phyloP scores from a whole-genome alignment of 2,113 vertebrate species.

The Cyanoramphus novaezelandiae region DNA sequence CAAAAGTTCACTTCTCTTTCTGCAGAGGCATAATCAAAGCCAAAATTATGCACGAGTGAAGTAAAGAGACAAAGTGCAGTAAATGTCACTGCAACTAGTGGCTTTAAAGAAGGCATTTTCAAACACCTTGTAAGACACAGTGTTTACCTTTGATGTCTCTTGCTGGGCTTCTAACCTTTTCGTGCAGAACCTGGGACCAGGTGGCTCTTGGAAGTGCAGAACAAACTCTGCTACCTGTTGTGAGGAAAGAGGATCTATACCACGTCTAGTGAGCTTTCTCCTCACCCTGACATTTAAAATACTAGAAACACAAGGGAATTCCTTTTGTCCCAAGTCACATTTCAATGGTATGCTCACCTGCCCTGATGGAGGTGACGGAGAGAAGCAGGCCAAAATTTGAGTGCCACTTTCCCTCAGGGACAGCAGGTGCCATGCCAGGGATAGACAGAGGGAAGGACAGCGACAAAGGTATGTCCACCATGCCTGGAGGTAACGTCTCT shows the following conservation, averaged over 20 bases:
- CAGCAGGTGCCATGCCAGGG: not conserved
- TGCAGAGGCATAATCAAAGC: not conserved
- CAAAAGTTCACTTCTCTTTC: not conserved
- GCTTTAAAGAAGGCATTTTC: not conserved
- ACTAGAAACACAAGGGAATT: not conserved
- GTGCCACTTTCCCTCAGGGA: not conserved
- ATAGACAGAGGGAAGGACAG: not conserved
- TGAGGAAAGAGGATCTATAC: not conserved
- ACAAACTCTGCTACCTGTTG: not conserved
- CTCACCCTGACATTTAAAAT: not conserved
- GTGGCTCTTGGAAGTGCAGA: not conserved
- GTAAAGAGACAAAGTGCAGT: not conserved
- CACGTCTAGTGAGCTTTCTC: not conserved
- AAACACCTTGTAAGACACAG: not conserved
- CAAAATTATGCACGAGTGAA: not conserved
- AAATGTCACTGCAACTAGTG: not conserved
- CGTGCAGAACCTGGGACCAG: fast-evolving
- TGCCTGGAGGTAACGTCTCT: not conserved
- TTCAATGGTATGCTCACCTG: not conserved
- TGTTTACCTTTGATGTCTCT: not conserved
- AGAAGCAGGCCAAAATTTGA: not conserved
- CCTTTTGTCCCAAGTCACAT: not conserved
- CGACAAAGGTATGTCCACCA: fast-evolving
- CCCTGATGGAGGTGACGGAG: fast-evolving
- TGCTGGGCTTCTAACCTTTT: not conserved